Percentiles rank a stretch among this genome's conserved stretches.
phyloP scores from a whole-genome alignment of 2,797 vertebrate species.

The Lateolabrax maculatus region DNA sequence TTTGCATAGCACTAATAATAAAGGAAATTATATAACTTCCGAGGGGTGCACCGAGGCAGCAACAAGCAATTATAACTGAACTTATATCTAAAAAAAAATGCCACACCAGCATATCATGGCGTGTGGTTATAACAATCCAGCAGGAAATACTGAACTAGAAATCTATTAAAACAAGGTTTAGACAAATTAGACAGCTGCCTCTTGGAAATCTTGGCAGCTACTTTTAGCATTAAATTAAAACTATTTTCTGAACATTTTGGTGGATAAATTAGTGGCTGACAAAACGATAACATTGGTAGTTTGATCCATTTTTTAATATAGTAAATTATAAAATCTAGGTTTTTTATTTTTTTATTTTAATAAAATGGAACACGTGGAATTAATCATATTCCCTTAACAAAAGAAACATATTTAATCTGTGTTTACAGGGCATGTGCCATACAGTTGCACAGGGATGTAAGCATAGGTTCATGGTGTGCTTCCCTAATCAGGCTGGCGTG shows the following conservation, averaged over 20 bases:
- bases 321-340: not conserved
- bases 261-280: conserved; percentile 7
- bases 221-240: conserved; percentile 11
- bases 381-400: not conserved
- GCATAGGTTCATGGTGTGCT: conserved; percentile 64
- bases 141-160: conserved; percentile 12
- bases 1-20: not conserved
- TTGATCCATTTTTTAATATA: not conserved
- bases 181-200: not conserved
- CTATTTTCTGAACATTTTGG: not conserved
- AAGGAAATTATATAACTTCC: not conserved
- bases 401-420: conserved; percentile 25
- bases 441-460: conserved; percentile 53
- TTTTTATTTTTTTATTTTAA: not conserved
- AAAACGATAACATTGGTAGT: not conserved
- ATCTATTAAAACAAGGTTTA: not conserved
- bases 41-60: not conserved
- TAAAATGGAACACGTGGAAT: not conserved
- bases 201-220: conserved; percentile 26
- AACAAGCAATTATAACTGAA: conserved; percentile 17
- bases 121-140: conserved; percentile 14
- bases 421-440: conserved; percentile 45
- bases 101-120: not conserved
- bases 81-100: not conserved
- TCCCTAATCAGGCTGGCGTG: conserved; percentile 75